Evolutionary conservation across 92 coral and sea anemone species (phyloP).

Genomic region (Zoanthus gigantus): DNA sequence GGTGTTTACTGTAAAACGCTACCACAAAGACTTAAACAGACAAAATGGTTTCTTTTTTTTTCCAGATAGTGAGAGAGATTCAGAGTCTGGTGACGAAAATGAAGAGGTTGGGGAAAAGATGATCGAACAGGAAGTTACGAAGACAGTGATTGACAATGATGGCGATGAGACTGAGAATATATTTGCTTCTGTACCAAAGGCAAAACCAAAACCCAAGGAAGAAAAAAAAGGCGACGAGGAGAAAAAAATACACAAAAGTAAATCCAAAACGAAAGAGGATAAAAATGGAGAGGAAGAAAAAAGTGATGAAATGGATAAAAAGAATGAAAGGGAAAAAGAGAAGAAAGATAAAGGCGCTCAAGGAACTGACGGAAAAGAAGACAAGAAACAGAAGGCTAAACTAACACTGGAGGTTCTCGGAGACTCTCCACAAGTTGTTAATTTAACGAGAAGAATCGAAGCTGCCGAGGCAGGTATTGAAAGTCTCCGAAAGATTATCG

Average conservation of each 20-base stretch:
- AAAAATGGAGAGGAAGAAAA: slow-evolving; percentile 67
- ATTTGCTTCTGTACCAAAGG: slow-evolving; percentile 66
- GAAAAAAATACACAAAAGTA: slow-evolving; percentile 51
- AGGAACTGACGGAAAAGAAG: slow-evolving; percentile 59
- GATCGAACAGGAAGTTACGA: slow-evolving; percentile 80
- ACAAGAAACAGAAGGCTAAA: slow-evolving; percentile 73
- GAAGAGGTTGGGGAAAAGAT: slow-evolving; percentile 77
- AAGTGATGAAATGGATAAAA: slow-evolving; percentile 66
- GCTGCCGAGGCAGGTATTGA: slow-evolving; percentile 87
- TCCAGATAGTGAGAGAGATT: slow-evolving; percentile 5
- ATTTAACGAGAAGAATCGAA: slow-evolving; percentile 74
- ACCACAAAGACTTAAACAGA: too few species aligned
- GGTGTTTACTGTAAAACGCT: too few species aligned
- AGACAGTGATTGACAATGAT: slow-evolving; percentile 80
- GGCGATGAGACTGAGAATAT: slow-evolving; percentile 75
- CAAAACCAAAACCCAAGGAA: slow-evolving; percentile 63
- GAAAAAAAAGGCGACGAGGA: slow-evolving; percentile 67
- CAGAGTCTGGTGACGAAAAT: slow-evolving; percentile 26
- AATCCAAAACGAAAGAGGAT: slow-evolving; percentile 66
- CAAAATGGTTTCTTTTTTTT: not conserved
- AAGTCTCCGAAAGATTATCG: slow-evolving; percentile 87
- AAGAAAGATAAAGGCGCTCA: slow-evolving; percentile 48
- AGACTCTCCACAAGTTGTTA: slow-evolving; percentile 78
- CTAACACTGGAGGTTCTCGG: slow-evolving; percentile 62
- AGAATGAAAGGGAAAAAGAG: slow-evolving; percentile 63